Evolutionary conservation across 1,140 invertebrate species (phyloP), one percentile per base, ranked within the genome.

Genomic region (Neodiprion virginianus): DNA sequence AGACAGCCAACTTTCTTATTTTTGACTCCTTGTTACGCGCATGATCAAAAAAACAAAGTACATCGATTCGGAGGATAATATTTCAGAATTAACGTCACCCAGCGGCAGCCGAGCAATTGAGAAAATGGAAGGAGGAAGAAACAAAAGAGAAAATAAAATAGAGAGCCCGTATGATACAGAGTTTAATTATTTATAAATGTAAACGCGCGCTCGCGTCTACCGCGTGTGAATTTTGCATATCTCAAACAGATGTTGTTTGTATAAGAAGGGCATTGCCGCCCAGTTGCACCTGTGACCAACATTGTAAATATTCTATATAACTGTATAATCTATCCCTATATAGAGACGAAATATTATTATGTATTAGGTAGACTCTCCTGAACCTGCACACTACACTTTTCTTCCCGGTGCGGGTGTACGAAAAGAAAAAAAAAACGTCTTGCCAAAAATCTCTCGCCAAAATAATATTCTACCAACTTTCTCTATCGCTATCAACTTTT

Each of bases 241-340:
- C 83, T 80, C 74, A 76, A 78, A 76, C 79, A 78, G 76, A 72
- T 79, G 73, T 76, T 74, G 72, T 81, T 77, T 67, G 28, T 17
- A 76, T 14, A 61, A 61, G 75, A 74, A 70, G 74, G 72, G 77
- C 74, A 74, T 77, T 67, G 49, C 74, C 21, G 28, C 28, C 67
- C 11, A 74, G 77, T 80, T 78, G 77, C 81, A 82, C 83, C 83
- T 83, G 85, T 85, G 85, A 86, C 85, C 84, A 86, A 86, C 79
- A 75, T 77, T 86, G 84, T 86, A 86, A 80, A 86, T 85, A 86
- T 79, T 61, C 11, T 82, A 85, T 78, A 76, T 85, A 83, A 82
- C 80, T 71, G 83, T 84, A 85, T 85, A 17, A 79, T 85, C 75
- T 79, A 79, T 12, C 21, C n/a, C 8, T 49, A 71, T 17, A 69